These are phyloP conservation scores for Conomelus anceps DNA, from an alignment of 2,888 invertebrate genomes.

Conservation along the genomic window DNA sequence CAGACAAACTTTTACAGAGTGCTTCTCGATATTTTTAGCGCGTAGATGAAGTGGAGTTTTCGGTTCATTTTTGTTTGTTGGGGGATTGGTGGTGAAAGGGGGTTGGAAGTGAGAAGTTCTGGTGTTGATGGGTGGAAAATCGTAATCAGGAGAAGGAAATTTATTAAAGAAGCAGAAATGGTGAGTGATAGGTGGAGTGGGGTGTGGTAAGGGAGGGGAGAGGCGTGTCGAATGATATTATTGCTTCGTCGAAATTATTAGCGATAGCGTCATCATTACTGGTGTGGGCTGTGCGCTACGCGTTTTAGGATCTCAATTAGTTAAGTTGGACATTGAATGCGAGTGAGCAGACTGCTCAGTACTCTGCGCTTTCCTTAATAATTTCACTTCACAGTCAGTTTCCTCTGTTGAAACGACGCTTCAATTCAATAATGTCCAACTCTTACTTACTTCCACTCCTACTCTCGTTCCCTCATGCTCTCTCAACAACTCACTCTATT, in stretches of 20 bases:
- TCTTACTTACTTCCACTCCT: neutral
- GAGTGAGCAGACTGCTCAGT: neutral
- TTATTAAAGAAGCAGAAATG: neutral
- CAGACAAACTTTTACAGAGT: neutral
- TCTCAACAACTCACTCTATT: neutral
- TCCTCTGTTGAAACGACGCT: neutral
- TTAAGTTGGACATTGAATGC: neutral
- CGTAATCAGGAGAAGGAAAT: neutral
- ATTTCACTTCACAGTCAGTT: neutral
- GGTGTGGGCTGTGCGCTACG: neutral
- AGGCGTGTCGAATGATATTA: neutral
- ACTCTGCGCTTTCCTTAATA: neutral
- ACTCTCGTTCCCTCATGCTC: neutral
- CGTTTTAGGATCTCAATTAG: neutral
- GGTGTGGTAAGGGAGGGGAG: neutral
- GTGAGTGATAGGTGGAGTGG: neutral
- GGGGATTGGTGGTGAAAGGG: neutral
- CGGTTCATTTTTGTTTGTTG: neutral
- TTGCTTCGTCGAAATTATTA: neutral
- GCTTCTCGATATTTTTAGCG: neutral
- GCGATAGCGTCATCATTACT: too few species aligned
- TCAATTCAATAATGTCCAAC: neutral
- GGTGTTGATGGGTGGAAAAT: neutral
- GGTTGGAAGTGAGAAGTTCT: neutral
- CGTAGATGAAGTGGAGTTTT: neutral